Evolutionary conservation across 2,888 invertebrate species (phyloP), one percentile per base, ranked within the genome.

Genomic region (Caenorhabditis drosophilae): DNA sequence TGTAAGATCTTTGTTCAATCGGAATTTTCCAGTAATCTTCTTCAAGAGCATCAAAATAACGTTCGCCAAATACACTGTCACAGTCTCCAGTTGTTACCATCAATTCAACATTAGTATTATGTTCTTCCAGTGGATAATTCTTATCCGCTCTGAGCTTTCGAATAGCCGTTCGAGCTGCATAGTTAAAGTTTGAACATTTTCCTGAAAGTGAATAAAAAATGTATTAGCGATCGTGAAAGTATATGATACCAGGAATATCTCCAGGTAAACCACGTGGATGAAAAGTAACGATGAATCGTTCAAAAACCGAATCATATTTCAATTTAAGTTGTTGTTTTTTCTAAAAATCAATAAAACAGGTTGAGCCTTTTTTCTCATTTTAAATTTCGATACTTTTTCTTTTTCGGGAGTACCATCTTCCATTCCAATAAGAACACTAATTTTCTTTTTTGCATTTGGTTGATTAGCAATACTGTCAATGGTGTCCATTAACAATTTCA

Each of bases 31-130:
- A 76, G 60, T 78, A 79, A 47, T 78, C 79, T 35, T 78, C 77
- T 47, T 78, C 77, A 47, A 79, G 61, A 0, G 77, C 77, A 35
- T 78, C 79, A 36, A 79, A 79, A 40, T 79, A 79, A 4, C 77
- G 45, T 16, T 75, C 75, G n/a, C 76, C 79, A 36, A 79, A 79
- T 0, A 77, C 68, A 20, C 75, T 74, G 54, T 79, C 79, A 47
- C 76, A 76, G 47, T 79, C 79, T 26, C 79, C 79, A 7, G 79
- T 80, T n/a, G 79, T 79, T 27, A 79, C 77, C 31, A 78, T 56
- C 18, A 78, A 47, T 23, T 75, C 76, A 6, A 77, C 69, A 42
- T 72, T 70, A 26, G 70, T 53, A 23, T 51, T 57, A 11, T 66
- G 56, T 27, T 74, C 68, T 34, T 63, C 72, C 44, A 76, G 50